Percentiles rank a stretch among this genome's conserved stretches.
Evolutionary conservation across 2,888 invertebrate genomes (phyloP).

Genomic region (Clusia tigrina): DNA sequence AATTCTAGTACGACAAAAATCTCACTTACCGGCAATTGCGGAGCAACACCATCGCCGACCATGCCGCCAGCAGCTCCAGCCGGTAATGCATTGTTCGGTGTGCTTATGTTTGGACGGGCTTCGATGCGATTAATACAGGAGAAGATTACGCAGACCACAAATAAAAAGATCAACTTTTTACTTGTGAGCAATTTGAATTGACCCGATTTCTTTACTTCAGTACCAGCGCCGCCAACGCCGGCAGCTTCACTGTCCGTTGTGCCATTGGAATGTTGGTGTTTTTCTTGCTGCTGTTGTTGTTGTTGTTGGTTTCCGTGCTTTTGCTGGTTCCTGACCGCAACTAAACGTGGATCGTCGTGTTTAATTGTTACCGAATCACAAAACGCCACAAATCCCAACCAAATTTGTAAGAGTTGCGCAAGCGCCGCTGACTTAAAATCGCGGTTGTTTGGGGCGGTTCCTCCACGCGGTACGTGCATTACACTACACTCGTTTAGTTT

Average conservation of each 20-base stretch:
- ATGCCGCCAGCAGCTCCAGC: slow-evolving; percentile 10
- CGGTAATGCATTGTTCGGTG: slow-evolving; percentile 10
- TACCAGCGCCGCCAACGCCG: too few species aligned
- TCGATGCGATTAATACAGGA: slow-evolving; percentile 50
- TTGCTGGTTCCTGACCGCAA: slow-evolving; percentile 17
- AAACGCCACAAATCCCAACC: slow-evolving; percentile 41
- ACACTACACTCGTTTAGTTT: too few species aligned
- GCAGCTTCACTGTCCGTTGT: slow-evolving; percentile 12
- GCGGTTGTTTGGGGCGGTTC: too few species aligned
- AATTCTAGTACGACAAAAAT: too few species aligned
- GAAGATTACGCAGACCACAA: slow-evolving; percentile 49
- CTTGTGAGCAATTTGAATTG: slow-evolving; percentile 38
- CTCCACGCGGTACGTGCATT: too few species aligned
- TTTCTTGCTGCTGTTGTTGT: slow-evolving; percentile 10
- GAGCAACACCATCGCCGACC: background rate
- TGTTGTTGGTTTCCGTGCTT: slow-evolving; percentile 17
- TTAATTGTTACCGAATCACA: slow-evolving; percentile 43
- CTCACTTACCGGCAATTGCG: background rate
- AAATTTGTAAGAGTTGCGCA: slow-evolving; percentile 33
- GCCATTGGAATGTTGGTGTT: slow-evolving; percentile 11
- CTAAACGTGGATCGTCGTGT: slow-evolving; percentile 39
- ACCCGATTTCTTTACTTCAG: slow-evolving; percentile 12
- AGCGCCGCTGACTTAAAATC: background rate
- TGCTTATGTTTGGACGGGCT: slow-evolving; percentile 58
- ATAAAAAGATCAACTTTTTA: slow-evolving; percentile 45